These are phyloP conservation scores for Onychorhynchus coronatus DNA, from an alignment of 2,113 vertebrate genomes.

Conservation along the genomic window DNA sequence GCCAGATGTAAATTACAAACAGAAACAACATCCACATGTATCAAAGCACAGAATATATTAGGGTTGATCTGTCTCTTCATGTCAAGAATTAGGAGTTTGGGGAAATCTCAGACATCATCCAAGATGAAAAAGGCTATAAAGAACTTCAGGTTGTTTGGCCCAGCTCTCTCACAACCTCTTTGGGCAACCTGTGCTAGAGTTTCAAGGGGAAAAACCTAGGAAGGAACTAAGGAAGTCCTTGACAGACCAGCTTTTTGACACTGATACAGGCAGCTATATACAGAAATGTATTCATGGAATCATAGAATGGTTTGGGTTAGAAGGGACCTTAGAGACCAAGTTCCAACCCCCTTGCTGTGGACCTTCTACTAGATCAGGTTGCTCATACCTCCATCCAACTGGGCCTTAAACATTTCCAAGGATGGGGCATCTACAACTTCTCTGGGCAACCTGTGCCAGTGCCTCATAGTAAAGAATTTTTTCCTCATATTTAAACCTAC, in stretches of 20 bases:
- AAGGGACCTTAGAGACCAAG: background rate
- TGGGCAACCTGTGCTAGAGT: background rate
- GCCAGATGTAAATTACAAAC: background rate
- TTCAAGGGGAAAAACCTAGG: background rate
- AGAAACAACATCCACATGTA: background rate
- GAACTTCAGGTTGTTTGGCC: background rate
- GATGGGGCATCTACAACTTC: background rate
- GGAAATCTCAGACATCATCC: background rate
- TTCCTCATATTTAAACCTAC: background rate
- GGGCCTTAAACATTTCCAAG: background rate
- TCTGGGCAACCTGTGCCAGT: background rate
- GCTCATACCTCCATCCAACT: background rate
- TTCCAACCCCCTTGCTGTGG: background rate
- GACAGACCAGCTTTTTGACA: background rate
- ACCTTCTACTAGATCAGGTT: background rate
- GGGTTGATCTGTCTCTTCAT: background rate
- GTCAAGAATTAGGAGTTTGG: background rate
- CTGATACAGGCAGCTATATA: accelerated
- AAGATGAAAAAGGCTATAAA: background rate
- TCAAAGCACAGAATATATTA: background rate
- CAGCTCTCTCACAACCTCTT: background rate
- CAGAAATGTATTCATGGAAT: background rate
- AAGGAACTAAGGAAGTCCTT: background rate
- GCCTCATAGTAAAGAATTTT: no score
- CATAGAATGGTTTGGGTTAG: background rate